A percentile compares a stretch with the other conserved stretches of the same genome.
Conservation (phyloP, 2,888 invertebrate genomes). For the Microctonus brassicae region DNA sequence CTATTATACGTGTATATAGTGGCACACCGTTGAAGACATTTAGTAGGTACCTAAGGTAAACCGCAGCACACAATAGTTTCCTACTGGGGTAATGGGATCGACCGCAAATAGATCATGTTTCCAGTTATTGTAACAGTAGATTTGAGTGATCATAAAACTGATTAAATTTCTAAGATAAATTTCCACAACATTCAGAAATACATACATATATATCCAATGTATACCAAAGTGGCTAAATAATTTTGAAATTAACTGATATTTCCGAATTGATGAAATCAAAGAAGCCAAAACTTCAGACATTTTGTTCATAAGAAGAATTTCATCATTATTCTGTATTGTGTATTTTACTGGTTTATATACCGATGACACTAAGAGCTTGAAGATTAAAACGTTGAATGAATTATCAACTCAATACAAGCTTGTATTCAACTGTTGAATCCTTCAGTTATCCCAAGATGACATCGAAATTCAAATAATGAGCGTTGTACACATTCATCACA, state of each 20-base stretch:
- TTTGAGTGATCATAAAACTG: not conserved
- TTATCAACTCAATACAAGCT: too few relatives aligned
- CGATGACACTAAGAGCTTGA: too few relatives aligned
- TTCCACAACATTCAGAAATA: not conserved
- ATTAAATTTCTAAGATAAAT: not conserved
- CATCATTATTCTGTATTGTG: too few relatives aligned
- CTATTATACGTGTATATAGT: not conserved
- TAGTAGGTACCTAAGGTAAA: not conserved
- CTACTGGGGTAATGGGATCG: not conserved
- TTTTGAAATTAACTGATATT: too few relatives aligned
- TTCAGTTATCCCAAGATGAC: not conserved
- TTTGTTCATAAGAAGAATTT: too few relatives aligned
- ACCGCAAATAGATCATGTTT: conserved; percentile 3
- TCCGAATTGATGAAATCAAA: too few relatives aligned
- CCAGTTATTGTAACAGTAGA: not conserved
- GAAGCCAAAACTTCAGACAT: too few relatives aligned
- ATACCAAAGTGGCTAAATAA: not conserved
- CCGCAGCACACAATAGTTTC: conserved; percentile 7
- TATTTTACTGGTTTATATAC: too few relatives aligned
- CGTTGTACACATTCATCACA: not conserved
- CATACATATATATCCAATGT: not conserved
- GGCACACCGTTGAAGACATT: conserved; percentile 6
- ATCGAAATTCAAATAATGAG: not conserved
- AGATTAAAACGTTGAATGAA: too few relatives aligned
- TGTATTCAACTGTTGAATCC: too few relatives aligned